phyloP scores from a whole-genome alignment of 2,888 invertebrate genomes.

The Mesorhabditis sp. region DNA sequence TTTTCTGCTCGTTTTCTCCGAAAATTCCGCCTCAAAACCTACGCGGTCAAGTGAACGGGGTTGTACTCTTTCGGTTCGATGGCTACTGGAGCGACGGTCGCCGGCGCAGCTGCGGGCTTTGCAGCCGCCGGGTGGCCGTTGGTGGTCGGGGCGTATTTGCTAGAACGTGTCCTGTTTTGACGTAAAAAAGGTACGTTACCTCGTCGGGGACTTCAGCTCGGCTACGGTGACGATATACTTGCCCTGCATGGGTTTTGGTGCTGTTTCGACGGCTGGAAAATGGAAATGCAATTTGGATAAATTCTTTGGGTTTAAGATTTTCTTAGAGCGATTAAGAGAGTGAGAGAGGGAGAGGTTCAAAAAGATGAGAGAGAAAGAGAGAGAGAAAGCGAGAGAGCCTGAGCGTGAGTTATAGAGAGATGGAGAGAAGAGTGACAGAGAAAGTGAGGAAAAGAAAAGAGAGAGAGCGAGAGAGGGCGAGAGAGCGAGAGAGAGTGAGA shows the following conservation, averaged over 20 bases:
- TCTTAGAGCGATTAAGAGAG: too few species aligned
- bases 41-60: neutral
- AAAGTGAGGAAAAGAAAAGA: too few species aligned
- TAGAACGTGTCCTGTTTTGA: neutral
- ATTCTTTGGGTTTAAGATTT: neutral
- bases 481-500: neutral
- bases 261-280: constrained; percentile 22
- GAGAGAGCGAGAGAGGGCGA: neutral
- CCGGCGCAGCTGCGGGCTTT: neutral
- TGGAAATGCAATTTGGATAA: too few species aligned
- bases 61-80: neutral
- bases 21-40: neutral
- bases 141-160: neutral
- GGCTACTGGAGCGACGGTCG: too few species aligned
- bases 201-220: constrained; percentile 22
- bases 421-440: too few species aligned
- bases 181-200: neutral
- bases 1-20: neutral
- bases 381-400: too few species aligned
- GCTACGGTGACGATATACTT: constrained; percentile 38
- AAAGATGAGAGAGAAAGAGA: too few species aligned
- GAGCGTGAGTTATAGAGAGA: too few species aligned
- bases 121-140: constrained; percentile 1
- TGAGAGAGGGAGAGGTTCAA: too few species aligned
- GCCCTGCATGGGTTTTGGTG: constrained; percentile 10